These are phyloP conservation scores for Arremon brunneinucha DNA, from an alignment of 2,797 vertebrate genomes.

Conservation along the genomic window DNA sequence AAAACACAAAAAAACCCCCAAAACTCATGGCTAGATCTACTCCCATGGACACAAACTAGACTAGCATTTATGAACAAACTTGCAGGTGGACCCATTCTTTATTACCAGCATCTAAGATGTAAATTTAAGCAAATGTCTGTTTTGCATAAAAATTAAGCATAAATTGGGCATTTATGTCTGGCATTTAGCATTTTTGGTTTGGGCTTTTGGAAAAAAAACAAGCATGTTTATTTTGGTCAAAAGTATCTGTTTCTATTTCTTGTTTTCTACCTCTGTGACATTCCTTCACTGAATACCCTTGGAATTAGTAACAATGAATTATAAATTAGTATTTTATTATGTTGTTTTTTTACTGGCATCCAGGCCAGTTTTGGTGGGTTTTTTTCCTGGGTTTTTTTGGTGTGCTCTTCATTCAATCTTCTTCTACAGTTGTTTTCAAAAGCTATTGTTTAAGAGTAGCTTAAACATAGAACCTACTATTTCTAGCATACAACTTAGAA, in stretches of 20 bases:
- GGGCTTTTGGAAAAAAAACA: not conserved
- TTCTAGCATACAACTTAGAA: not conserved
- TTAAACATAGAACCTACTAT: not conserved
- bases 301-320: not conserved
- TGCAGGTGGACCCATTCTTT: not conserved
- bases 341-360: not conserved
- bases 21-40: not conserved
- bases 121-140: not conserved
- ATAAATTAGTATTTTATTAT: not conserved
- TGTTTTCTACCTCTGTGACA: not conserved
- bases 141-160: not conserved
- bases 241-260: not conserved
- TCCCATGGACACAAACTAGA: not conserved
- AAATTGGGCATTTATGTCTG: not conserved
- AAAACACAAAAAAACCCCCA: not conserved
- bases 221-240: not conserved
- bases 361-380: accelerated
- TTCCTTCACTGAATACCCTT: not conserved
- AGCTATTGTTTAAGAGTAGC: not conserved
- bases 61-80: not conserved
- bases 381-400: not conserved
- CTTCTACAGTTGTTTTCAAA: not conserved
- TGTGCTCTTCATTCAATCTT: not conserved
- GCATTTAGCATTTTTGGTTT: not conserved
- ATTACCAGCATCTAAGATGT: not conserved